Percentiles rank a stretch among this genome's conserved stretches.
phyloP scores from a whole-genome alignment of 2,797 vertebrate species.

The Pseudocheirus occidentalis region DNA sequence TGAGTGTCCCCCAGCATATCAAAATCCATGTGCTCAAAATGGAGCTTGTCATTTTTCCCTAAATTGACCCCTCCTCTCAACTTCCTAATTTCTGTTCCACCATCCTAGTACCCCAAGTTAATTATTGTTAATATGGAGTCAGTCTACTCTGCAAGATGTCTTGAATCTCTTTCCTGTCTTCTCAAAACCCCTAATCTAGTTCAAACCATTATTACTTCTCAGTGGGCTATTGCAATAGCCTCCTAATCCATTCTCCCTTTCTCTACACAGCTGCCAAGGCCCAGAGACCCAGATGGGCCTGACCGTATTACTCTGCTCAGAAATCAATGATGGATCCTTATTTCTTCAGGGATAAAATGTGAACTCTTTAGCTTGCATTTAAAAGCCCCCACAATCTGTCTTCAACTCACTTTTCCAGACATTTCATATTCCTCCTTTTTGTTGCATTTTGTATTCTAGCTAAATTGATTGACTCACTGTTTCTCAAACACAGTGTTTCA shows the following conservation, averaged over 20 bases:
- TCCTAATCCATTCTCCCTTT: neutral
- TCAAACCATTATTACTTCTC: neutral
- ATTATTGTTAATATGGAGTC: neutral
- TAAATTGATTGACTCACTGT: neutral
- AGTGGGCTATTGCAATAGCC: neutral
- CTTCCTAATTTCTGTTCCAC: neutral
- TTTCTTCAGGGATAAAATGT: neutral
- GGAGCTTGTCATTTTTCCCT: neutral
- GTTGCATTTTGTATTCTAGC: neutral
- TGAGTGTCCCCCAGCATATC: neutral
- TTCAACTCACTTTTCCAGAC: neutral
- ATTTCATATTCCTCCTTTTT: neutral
- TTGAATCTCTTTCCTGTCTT: neutral
- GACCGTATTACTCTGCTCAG: neutral
- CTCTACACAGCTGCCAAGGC: neutral
- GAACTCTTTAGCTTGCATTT: neutral
- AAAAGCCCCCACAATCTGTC: neutral
- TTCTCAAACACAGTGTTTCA: neutral
- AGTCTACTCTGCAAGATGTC: neutral
- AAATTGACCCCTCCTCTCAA: neutral
- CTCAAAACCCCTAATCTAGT: neutral
- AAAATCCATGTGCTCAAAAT: neutral
- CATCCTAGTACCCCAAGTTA: neutral
- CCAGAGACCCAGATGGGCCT: neutral
- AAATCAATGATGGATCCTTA: neutral